phyloP scores from a whole-genome alignment of 2,113 vertebrate species.

The Pomatorhinus ruficollis region DNA sequence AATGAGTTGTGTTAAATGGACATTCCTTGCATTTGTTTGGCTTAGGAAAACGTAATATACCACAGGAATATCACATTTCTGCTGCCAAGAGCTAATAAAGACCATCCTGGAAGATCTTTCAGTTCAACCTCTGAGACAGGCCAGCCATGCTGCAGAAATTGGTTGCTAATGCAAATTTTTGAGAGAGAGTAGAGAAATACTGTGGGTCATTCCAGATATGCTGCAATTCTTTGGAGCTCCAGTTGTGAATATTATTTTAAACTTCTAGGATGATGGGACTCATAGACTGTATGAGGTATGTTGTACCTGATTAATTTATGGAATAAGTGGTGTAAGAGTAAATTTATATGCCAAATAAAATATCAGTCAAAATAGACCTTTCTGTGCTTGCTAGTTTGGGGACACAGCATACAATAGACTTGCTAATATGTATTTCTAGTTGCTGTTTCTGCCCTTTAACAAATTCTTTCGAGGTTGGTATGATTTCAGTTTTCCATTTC shows the following conservation, averaged over 20 bases:
- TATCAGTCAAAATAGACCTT: neutral
- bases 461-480: neutral
- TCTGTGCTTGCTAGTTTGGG: neutral
- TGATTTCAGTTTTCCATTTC: neutral
- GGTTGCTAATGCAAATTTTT: neutral
- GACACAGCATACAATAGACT: neutral
- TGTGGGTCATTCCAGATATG: neutral
- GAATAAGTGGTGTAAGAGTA: neutral
- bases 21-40: neutral
- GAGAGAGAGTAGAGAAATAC: neutral
- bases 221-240: neutral
- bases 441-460: neutral
- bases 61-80: neutral
- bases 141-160: neutral
- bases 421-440: neutral
- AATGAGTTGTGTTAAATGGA: neutral
- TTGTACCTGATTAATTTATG: neutral
- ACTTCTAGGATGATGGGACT: neutral
- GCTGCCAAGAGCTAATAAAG: neutral
- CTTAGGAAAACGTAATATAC: neutral
- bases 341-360: conserved; percentile 5
- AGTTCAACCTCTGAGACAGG: neutral
- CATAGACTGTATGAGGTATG: neutral
- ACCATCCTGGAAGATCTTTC: neutral
- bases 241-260: neutral